Conservation (phyloP, 2,888 invertebrate genomes). For the Chrysolina haemoptera region DNA sequence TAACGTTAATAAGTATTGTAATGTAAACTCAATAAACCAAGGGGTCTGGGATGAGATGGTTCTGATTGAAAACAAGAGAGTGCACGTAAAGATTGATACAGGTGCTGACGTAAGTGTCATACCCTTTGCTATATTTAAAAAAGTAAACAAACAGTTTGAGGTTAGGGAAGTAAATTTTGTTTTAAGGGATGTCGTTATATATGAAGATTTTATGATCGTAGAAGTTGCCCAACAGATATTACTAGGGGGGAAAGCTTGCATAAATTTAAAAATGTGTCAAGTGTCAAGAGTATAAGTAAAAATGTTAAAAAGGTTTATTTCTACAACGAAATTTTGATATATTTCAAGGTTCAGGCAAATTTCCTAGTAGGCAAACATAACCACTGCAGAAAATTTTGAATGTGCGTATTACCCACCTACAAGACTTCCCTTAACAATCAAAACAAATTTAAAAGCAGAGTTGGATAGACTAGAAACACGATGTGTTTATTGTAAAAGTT, state of each 20-base stretch:
- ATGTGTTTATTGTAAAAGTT: not conserved
- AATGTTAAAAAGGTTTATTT: not conserved
- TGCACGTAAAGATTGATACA: not conserved
- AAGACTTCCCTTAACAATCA: not conserved
- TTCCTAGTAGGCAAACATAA: not conserved
- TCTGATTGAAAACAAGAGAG: not conserved
- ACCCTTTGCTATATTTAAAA: not conserved
- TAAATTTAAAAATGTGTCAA: not conserved
- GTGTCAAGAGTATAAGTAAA: not conserved
- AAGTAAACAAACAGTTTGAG: not conserved
- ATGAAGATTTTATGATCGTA: constrained; percentile 3
- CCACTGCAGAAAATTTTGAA: not conserved
- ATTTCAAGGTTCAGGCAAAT: not conserved
- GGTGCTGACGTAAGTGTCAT: not conserved
- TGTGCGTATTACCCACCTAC: not conserved
- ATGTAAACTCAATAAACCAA: not conserved
- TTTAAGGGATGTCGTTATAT: not conserved
- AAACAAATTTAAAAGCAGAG: not conserved
- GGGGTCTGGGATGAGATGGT: constrained; percentile 1
- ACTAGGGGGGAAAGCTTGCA: not conserved
- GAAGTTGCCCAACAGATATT: not conserved
- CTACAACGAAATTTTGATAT: not conserved
- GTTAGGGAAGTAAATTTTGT: not conserved
- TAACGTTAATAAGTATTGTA: not conserved
- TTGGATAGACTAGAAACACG: not conserved